Conservation (phyloP, 2,888 invertebrate species). For the Leucozona laternaria region DNA sequence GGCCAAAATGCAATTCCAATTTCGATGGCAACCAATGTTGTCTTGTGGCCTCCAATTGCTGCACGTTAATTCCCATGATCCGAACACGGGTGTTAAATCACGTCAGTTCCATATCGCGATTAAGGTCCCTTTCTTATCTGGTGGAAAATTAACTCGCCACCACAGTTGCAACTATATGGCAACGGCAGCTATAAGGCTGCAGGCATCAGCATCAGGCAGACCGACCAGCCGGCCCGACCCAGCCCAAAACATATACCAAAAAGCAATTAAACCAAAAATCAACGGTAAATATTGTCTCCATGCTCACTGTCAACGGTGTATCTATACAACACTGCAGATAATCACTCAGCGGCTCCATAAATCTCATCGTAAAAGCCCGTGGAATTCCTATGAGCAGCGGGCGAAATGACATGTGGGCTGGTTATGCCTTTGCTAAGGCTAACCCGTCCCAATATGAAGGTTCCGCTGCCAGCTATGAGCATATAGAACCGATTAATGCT, state of each 20-base stretch:
- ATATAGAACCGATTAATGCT: constrained; percentile 55
- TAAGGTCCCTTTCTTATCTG: constrained; percentile 71
- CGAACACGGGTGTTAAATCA: constrained; percentile 68
- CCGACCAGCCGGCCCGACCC: background rate
- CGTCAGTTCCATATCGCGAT: constrained; percentile 65
- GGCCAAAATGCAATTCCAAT: constrained; percentile 20
- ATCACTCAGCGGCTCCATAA: constrained; percentile 73
- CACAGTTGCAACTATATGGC: constrained; percentile 21
- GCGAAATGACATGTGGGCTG: constrained; percentile 62
- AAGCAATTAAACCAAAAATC: constrained; percentile 67
- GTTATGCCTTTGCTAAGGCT: constrained; percentile 8
- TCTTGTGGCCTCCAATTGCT: constrained; percentile 68
- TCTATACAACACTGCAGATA: constrained; percentile 44
- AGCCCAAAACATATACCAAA: constrained; percentile 22
- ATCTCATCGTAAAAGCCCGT: constrained; percentile 55
- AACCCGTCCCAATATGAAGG: constrained; percentile 15
- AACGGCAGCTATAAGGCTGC: constrained; percentile 5
- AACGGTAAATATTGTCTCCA: constrained; percentile 67
- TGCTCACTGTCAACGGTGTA: constrained; percentile 47
- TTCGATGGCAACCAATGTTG: constrained; percentile 55
- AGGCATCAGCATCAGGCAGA: background rate
- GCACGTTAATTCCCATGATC: constrained; percentile 60
- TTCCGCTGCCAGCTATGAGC: background rate
- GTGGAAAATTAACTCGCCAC: constrained; percentile 63
- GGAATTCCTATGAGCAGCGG: constrained; percentile 56